Conservation (phyloP, 1,140 invertebrate species). For the Oryctes rhinoceros region DNA sequence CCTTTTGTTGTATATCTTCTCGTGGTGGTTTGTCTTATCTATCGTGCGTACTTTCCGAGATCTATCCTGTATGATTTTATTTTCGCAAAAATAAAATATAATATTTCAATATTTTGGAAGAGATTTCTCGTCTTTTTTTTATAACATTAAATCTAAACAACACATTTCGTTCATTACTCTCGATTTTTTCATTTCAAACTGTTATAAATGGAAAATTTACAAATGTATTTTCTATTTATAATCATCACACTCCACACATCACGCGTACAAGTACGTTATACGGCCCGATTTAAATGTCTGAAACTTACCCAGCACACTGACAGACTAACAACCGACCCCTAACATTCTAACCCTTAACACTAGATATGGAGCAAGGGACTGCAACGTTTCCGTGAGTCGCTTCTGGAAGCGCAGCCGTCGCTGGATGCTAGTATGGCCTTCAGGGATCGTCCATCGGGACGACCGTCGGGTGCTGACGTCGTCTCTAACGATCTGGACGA, state of each 20-base stretch:
- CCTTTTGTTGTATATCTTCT: not conserved
- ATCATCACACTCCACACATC: not conserved
- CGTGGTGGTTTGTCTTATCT: constrained; percentile 25
- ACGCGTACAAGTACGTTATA: not conserved
- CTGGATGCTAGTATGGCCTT: constrained; percentile 70
- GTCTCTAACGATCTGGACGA: constrained; percentile 87
- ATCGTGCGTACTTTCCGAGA: not conserved
- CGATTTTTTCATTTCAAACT: not conserved
- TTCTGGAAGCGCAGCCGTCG: constrained; percentile 86
- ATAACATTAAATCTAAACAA: not conserved
- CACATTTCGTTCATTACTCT: not conserved
- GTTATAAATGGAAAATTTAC: not conserved
- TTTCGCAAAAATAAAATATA: not conserved
- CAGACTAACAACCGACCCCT: constrained; percentile 58
- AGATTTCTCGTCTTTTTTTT: constrained; percentile 6
- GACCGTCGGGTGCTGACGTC: constrained; percentile 74
- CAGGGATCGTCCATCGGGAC: constrained; percentile 52
- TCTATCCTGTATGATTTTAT: not conserved
- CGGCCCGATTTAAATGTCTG: constrained; percentile 25
- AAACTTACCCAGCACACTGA: constrained; percentile 50
- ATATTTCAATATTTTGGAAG: constrained; percentile 39
- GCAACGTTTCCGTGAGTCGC: constrained; percentile 86
- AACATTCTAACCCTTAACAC: constrained; percentile 62
- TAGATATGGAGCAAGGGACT: constrained; percentile 66
- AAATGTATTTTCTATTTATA: not conserved